Evolutionary conservation across 2,888 invertebrate species (phyloP).

Genomic region (Encarsia formosa): DNA sequence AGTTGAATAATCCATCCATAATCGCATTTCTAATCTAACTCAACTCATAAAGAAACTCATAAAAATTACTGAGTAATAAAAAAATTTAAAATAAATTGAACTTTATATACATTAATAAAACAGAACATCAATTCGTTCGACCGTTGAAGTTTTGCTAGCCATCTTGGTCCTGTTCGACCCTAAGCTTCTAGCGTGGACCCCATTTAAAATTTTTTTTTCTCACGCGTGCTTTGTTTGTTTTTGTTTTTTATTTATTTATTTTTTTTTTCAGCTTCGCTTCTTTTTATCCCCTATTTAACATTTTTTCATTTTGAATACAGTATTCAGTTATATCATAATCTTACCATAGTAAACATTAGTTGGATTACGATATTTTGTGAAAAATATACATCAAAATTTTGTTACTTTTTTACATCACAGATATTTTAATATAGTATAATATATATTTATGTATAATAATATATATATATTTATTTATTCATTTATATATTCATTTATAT

Average conservation of each 20-base stretch:
- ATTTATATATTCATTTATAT: conserved; percentile 20
- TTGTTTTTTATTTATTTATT: too few species aligned
- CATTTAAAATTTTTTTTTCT: conserved; percentile 32
- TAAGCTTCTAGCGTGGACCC: conserved; percentile 43
- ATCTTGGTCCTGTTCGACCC: conserved; percentile 49
- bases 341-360: conserved; percentile 49
- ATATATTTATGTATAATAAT: conserved; percentile 24
- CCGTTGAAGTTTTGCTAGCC: conserved; percentile 33
- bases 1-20: too few species aligned
- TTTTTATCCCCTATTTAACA: conserved; percentile 24
- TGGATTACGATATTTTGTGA: conserved; percentile 52
- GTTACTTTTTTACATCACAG: conserved; percentile 53
- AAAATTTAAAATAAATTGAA: too few species aligned
- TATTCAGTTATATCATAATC: conserved; percentile 45
- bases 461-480: conserved; percentile 8
- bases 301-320: conserved; percentile 37
- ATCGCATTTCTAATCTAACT: too few species aligned
- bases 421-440: conserved; percentile 51
- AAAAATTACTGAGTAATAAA: too few species aligned
- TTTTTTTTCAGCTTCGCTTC: conserved; percentile 26
- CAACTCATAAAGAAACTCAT: too few species aligned
- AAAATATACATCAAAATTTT: conserved; percentile 53
- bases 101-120: neutral
- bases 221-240: conserved; percentile 22
- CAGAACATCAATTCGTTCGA: neutral